Percentiles rank a stretch among this genome's conserved stretches.
phyloP scores from a whole-genome alignment of 2,797 vertebrate species.

The Danio albolineatus region DNA sequence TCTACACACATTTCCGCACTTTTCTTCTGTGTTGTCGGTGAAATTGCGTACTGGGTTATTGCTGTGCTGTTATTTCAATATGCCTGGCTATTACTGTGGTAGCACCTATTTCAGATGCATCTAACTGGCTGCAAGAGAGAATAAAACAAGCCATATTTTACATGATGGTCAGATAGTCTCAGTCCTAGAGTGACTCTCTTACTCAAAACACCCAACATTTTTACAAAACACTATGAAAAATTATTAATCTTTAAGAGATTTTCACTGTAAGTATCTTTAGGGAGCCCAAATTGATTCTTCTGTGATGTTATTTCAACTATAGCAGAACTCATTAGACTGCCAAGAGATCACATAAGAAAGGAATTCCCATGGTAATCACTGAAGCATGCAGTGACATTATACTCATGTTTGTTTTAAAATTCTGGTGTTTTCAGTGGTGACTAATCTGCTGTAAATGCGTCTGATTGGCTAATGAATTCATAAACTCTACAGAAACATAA shows the following conservation, averaged over 20 bases:
- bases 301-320: too few relatives aligned
- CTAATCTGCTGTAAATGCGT: too few relatives aligned
- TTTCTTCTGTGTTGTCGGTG: background rate
- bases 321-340: background rate
- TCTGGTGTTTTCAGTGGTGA: too few relatives aligned
- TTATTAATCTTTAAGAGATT: too few relatives aligned
- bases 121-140: background rate
- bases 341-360: background rate
- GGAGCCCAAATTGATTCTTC: too few relatives aligned
- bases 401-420: too few relatives aligned
- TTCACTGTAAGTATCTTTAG: too few relatives aligned
- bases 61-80: constrained; percentile 1
- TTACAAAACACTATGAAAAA: background rate
- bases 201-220: background rate
- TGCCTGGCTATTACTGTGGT: background rate
- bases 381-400: too few relatives aligned
- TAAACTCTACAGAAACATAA: too few relatives aligned
- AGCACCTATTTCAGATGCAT: background rate
- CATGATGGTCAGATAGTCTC: background rate
- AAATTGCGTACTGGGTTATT: background rate
- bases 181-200: background rate
- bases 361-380: background rate
- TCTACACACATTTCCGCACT: background rate
- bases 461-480: too few relatives aligned
- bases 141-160: background rate